Conservation (phyloP, 2,888 invertebrate species). For the Schizaphis graminum region DNA sequence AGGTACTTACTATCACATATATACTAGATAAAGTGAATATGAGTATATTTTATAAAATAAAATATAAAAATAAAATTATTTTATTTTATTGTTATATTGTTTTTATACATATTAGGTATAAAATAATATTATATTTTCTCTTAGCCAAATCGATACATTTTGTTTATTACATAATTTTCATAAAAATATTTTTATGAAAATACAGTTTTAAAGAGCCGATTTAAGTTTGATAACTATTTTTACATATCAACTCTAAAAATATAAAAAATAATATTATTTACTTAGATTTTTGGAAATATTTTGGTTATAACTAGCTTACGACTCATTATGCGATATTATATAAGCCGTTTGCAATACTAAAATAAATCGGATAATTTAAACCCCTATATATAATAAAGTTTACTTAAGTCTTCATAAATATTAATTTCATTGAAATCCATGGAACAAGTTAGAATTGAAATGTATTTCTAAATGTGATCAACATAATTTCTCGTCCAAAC, state of each 20-base stretch:
- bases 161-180: background rate
- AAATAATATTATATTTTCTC: background rate
- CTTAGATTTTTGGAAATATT: background rate
- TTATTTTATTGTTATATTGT: background rate
- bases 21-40: background rate
- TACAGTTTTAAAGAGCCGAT: background rate
- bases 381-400: background rate
- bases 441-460: slow-evolving; percentile 44
- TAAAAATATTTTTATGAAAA: background rate
- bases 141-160: background rate
- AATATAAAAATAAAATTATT: background rate
- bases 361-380: slow-evolving; percentile 43
- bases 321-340: slow-evolving; percentile 30
- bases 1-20: no score
- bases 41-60: background rate
- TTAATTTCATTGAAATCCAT: slow-evolving; percentile 37
- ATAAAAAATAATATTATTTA: background rate
- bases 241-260: background rate
- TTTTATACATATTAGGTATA: background rate
- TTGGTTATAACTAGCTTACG: background rate
- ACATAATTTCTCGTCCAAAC: slow-evolving; percentile 39
- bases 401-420: slow-evolving; percentile 45
- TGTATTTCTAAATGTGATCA: slow-evolving; percentile 19
- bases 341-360: background rate
- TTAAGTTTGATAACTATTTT: background rate